Base-by-base conservation (phyloP, 2,797 vertebrate genomes). In the Gobionotothen gibberifrons region DNA sequence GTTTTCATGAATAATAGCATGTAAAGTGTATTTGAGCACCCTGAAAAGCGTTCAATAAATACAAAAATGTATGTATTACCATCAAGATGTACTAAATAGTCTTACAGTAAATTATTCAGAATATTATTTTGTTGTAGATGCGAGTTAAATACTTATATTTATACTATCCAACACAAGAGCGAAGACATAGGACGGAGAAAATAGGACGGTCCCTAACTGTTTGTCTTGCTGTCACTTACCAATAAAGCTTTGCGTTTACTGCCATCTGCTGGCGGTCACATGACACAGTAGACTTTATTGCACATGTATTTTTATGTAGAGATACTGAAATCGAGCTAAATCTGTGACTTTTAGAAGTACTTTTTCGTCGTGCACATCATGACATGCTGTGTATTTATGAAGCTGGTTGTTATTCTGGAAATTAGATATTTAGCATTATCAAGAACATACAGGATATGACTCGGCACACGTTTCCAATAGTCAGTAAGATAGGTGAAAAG, bases 191-290 rank as follows among this genome's bases (percentile, higher is more conserved):
- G 26, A 26, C 26, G 26, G 26, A 26, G 26, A 26, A 26, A 26
- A 26, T 26, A 26, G 26, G 76, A 85, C 5, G 55, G 5, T 76
- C 88, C 87, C 88, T 89, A 72, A 87, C 32, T 62, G 0, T 0
- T 3, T 5, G 1, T 13, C 14, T n/a, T 19, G 43, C 21, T 1
- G 0, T 17, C 3, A 6, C 17, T 22, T 3, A 17, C 17, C 16
- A 47, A 46, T 40, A 0, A 70, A 46, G 4, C 79, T 54, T 82
- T 74, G 89, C 81, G n/a, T 85, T 73, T 82, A 13, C 82, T 78
- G 72, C 88, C 89, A 85, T 26, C 92, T 92, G 61, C 74, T 89
- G 92, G 83, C 15, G 1, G 1, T 8, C 0, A 16, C 3, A 0
- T 2, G 46, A 29, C 16, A 48, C 40, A 19, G n/a, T 6, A 19